Conservation (phyloP, 2,113 vertebrate species). For the Crotophaga sulcirostris region DNA sequence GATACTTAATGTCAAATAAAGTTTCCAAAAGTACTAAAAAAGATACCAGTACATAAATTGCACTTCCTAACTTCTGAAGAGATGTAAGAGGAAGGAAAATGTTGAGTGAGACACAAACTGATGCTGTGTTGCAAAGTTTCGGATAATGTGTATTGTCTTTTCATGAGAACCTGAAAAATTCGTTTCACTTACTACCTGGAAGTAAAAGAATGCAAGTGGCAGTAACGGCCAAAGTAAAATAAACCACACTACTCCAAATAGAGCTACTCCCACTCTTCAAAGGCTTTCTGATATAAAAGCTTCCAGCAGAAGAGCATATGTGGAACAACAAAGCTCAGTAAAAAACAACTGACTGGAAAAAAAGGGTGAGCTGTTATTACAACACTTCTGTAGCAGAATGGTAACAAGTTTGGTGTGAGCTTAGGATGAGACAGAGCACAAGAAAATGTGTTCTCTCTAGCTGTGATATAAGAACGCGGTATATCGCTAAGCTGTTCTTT, state of each 20-base stretch:
- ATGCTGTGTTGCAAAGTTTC: background rate
- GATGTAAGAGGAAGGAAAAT: background rate
- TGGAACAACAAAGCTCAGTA: background rate
- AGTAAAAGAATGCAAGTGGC: background rate
- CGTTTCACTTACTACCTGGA: background rate
- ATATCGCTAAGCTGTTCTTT: background rate
- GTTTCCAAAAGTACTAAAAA: background rate
- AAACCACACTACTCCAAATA: background rate
- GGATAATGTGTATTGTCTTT: background rate
- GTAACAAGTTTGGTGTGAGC: background rate
- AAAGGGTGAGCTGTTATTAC: background rate
- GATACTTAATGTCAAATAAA: background rate
- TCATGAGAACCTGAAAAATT: background rate
- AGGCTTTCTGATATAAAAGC: background rate
- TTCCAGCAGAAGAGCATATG: background rate
- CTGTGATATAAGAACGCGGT: background rate
- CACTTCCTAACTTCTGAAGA: background rate
- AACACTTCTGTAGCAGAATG: background rate
- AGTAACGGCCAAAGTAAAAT: background rate
- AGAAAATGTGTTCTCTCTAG: background rate
- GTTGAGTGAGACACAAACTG: background rate
- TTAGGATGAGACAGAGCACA: background rate
- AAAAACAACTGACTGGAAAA: background rate
- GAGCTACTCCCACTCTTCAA: background rate
- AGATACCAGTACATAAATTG: background rate